These are phyloP conservation scores for Temnopleurus reevesii DNA, from an alignment of 53 echinoderm and acorn worm genomes.

Conservation along the genomic window DNA sequence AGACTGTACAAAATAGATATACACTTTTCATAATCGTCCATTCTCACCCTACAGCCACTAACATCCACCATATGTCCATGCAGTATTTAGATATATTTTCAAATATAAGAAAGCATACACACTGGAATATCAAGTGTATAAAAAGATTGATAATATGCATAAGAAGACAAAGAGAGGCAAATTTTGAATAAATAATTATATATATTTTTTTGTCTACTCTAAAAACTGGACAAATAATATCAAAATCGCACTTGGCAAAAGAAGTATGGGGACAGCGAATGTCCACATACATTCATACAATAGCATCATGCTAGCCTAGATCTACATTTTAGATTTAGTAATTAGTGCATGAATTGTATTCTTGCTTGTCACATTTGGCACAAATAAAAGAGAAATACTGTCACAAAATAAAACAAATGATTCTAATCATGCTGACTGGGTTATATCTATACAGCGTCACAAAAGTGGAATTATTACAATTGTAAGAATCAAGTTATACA, in stretches of 20 bases:
- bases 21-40: conserved; percentile 12
- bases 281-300: conserved; percentile 33
- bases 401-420: conserved; percentile 7
- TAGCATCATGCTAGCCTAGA: neutral
- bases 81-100: conserved; percentile 22
- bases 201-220: conserved; percentile 25
- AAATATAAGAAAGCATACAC: conserved; percentile 53
- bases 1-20: conserved; percentile 56
- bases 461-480: conserved; percentile 22
- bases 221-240: conserved; percentile 27
- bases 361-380: conserved; percentile 22
- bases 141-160: conserved; percentile 36
- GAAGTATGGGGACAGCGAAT: neutral
- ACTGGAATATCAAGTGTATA: conserved; percentile 49
- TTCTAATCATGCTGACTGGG: neutral
- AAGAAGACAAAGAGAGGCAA: conserved; percentile 54
- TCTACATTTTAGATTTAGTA: neutral
- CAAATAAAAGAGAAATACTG: conserved; percentile 24
- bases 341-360: neutral
- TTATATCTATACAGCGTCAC: neutral
- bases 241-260: conserved; percentile 37
- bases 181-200: conserved; percentile 50
- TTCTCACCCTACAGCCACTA: conserved; percentile 20
- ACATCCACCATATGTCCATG: conserved; percentile 8
- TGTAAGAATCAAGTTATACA: neutral